Evolutionary conservation across 2,888 invertebrate species (phyloP), one percentile per base, ranked within the genome.

Genomic region (Polia nebulosa): DNA sequence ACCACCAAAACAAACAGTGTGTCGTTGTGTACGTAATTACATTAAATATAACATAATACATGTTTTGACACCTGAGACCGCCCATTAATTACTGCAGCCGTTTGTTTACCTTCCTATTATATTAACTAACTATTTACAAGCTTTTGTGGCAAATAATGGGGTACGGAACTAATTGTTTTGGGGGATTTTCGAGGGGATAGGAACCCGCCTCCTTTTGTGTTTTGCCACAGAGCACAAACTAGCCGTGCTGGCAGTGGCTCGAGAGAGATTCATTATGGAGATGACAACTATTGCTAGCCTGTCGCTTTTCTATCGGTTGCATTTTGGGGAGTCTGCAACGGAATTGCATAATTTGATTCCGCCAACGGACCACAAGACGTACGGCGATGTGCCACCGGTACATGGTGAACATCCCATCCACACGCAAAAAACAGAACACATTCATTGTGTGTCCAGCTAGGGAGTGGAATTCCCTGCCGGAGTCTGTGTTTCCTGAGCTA

Each of bases 51-150:
- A 56, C 22, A 75, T 56, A 59, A 80, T 75, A 75, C 29, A 45
- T 62, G 62, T 76, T 63, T 53, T 66, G 64, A 49, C 69, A 79
- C 62, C 75, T 66, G 61, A 62, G 61, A 27, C 39, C 57, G 47
- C 9, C 39, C 56, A 65, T 72, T 78, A 78, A 78, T 72, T 59
- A 77, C 34, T 39, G 13, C 13, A 49, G 25, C n/a, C 22, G 4
- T 68, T 77, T 65, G 61, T 72, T 62, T 57, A 49, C 39, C 58
- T 34, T 47, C 15, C 32, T 60, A 53, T 60, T 41, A 47, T 44
- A 53, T 57, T 32, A 59, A 36, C 60, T 39, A 58, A 61, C 64
- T 56, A 72, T 72, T 64, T 58, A 69, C 61, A 65, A 36, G 60
- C 60, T 53, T 65, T 79, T 58, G 55, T 65, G 20, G 34, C 45